phyloP scores from a whole-genome alignment of 2,797 vertebrate species.

The Alectoris magna region DNA sequence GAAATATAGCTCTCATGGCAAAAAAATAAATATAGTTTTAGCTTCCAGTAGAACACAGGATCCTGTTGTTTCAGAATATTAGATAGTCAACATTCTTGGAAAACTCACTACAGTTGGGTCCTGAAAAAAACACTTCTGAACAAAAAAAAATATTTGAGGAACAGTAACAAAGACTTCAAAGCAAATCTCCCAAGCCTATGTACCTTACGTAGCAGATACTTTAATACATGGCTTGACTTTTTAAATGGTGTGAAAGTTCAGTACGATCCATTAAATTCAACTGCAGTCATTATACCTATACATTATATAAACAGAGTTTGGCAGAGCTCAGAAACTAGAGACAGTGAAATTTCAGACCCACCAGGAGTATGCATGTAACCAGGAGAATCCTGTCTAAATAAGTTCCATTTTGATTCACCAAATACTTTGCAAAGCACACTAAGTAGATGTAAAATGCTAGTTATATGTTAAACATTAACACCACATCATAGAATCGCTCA shows the following conservation, averaged over 20 bases:
- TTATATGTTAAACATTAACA: neutral
- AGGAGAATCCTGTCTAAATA: neutral
- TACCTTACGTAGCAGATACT: fast-evolving
- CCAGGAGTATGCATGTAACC: fast-evolving
- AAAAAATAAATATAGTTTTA: neutral
- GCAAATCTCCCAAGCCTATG: neutral
- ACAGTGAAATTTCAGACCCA: neutral
- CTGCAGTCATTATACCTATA: neutral
- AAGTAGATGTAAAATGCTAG: neutral
- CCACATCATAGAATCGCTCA: too few relatives aligned
- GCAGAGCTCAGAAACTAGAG: neutral
- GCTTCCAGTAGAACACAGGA: neutral
- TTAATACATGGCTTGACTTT: neutral
- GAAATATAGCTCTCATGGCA: neutral
- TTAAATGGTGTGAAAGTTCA: neutral
- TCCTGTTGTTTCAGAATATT: neutral
- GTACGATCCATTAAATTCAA: neutral
- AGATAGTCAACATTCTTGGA: neutral
- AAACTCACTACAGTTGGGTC: neutral
- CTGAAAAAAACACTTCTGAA: neutral
- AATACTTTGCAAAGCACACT: neutral
- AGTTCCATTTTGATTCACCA: neutral
- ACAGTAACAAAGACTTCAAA: neutral
- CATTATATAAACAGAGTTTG: neutral
- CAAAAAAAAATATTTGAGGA: neutral